Percentiles rank a stretch among this genome's conserved stretches.
phyloP scores from a whole-genome alignment of 30 jellyfish, hydroid and myxozoan species.

The Hydractinia echinata region DNA sequence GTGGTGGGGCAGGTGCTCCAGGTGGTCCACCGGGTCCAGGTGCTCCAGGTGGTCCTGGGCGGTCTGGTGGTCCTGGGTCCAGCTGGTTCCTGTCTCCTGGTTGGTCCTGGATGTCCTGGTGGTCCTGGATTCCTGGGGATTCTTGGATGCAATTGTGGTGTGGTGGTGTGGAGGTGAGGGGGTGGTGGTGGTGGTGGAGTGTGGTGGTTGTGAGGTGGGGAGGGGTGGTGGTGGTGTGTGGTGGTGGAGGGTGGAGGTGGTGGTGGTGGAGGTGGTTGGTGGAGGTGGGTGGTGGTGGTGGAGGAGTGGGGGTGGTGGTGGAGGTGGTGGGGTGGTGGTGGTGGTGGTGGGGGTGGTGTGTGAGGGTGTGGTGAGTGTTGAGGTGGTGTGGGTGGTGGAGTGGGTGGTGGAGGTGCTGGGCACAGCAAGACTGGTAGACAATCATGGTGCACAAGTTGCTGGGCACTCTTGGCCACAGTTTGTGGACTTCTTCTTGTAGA shows the following conservation, averaged over 20 bases:
- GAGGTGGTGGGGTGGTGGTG: slow-evolving; percentile 98
- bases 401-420: slow-evolving; percentile 89
- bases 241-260: slow-evolving; percentile 99
- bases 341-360: slow-evolving; percentile 96
- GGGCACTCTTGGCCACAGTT: slow-evolving; percentile 87
- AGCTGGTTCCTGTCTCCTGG: too few relatives aligned
- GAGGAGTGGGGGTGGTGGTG: slow-evolving; percentile 97
- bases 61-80: slow-evolving; percentile 96
- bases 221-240: slow-evolving; percentile 98
- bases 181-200: slow-evolving; percentile 60
- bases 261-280: slow-evolving; percentile 91
- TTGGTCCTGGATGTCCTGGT: slow-evolving; percentile 86
- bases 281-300: slow-evolving; percentile 97
- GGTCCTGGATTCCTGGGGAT: slow-evolving; percentile 90
- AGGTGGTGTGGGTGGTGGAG: slow-evolving; percentile 90
- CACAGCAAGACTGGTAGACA: slow-evolving; percentile 91
- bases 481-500: slow-evolving; percentile 37
- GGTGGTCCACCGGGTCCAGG: slow-evolving; percentile 87
- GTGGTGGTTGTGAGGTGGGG: slow-evolving; percentile 99
- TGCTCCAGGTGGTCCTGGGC: slow-evolving; percentile 94
- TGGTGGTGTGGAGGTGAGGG: slow-evolving; percentile 19
- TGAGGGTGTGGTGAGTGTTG: too few relatives aligned
- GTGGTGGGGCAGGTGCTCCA: slow-evolving; percentile 58
- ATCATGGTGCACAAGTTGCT: slow-evolving; percentile 90
- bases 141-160: slow-evolving; percentile 36